These are phyloP conservation scores for Zosterops borbonicus DNA, from an alignment of 2,113 vertebrate species.

Conservation along the genomic window DNA sequence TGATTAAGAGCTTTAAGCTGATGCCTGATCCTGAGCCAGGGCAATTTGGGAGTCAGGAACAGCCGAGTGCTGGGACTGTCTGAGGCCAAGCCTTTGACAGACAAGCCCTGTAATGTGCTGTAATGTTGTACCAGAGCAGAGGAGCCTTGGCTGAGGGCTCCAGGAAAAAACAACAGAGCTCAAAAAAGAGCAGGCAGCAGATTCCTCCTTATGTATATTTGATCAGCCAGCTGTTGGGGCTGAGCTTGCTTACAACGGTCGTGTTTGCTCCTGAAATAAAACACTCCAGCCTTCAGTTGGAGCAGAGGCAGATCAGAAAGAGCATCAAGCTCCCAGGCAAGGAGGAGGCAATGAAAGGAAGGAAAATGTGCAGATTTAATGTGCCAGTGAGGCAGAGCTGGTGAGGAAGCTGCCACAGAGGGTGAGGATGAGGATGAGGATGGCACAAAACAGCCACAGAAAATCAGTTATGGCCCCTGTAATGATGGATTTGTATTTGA, in stretches of 20 bases:
- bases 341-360: not conserved
- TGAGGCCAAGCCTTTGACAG: not conserved
- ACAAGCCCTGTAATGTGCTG: not conserved
- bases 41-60: not conserved
- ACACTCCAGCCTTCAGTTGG: not conserved
- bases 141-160: not conserved
- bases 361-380: accelerated
- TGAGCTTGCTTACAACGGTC: not conserved
- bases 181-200: not conserved
- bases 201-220: constrained; percentile 35
- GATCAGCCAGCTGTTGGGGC: constrained; percentile 23
- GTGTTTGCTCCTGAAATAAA: not conserved
- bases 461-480: accelerated
- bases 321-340: not conserved
- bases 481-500: not conserved
- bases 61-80: not conserved
- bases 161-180: not conserved
- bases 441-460: not conserved
- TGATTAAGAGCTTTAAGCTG: not conserved
- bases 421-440: not conserved
- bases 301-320: not conserved
- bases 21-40: not conserved
- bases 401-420: not conserved
- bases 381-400: not conserved
- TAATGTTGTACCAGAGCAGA: not conserved